phyloP scores from a whole-genome alignment of 2,113 vertebrate genomes.

The Eudyptes chrysolophus region DNA sequence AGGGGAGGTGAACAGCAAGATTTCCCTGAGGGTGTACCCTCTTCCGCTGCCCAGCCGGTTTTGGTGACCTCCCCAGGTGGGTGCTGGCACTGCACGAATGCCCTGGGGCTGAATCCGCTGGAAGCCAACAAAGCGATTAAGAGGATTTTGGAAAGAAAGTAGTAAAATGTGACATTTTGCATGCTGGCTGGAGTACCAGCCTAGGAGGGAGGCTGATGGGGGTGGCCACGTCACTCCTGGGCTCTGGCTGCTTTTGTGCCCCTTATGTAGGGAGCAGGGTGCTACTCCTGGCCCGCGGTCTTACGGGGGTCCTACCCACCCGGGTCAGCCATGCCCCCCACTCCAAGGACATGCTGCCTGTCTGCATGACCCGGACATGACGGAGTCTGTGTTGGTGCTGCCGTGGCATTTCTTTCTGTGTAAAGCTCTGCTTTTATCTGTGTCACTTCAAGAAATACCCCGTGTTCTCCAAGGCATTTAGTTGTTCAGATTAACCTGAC shows the following conservation, averaged over 20 bases:
- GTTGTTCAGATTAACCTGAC: background rate
- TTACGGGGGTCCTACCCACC: too few relatives aligned
- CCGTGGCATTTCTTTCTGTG: rapidly evolving
- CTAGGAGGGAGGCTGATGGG: background rate
- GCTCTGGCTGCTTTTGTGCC: background rate
- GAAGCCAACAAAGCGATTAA: rapidly evolving
- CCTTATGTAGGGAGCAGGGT: rapidly evolving
- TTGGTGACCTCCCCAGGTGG: background rate
- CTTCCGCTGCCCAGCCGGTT: background rate
- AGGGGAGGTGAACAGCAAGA: background rate
- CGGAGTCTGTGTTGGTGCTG: background rate
- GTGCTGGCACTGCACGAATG: rapidly evolving
- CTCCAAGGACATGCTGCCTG: background rate
- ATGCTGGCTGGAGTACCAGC: rapidly evolving
- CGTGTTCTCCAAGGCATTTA: background rate
- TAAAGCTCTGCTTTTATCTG: background rate
- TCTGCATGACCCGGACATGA: background rate
- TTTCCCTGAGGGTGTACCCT: background rate
- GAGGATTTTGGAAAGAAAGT: background rate
- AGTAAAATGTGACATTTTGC: background rate
- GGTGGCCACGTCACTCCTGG: rapidly evolving
- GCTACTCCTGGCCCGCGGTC: background rate
- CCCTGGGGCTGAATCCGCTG: too few relatives aligned
- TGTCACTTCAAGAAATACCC: background rate
- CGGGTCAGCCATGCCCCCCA: rapidly evolving